phyloP scores from a whole-genome alignment of 2,113 vertebrate genomes.

The Ibidorhyncha struthersii region DNA sequence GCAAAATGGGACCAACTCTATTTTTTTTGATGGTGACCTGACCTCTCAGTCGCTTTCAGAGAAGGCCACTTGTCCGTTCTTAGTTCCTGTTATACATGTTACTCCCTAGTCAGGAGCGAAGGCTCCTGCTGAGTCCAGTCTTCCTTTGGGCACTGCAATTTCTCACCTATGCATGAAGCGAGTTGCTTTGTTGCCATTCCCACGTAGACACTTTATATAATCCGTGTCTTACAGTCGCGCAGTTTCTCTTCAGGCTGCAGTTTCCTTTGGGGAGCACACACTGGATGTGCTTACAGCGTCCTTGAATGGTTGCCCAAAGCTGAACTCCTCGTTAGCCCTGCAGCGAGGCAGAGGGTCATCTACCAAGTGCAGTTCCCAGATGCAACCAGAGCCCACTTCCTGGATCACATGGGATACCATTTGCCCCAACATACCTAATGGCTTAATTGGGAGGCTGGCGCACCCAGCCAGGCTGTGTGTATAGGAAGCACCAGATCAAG shows the following conservation, averaged over 20 bases:
- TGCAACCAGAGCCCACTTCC: neutral
- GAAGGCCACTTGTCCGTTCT: neutral
- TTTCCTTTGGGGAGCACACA: neutral
- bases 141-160: neutral
- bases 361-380: neutral
- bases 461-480: neutral
- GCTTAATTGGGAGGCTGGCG: neutral
- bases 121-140: neutral
- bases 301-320: neutral
- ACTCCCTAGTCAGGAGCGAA: neutral
- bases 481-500: neutral
- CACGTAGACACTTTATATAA: neutral
- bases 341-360: neutral
- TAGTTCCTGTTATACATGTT: neutral
- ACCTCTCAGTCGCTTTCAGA: neutral
- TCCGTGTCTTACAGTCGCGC: fast-evolving
- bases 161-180: neutral
- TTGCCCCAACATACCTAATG: neutral
- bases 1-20: neutral
- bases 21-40: neutral
- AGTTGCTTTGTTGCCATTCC: neutral
- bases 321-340: neutral
- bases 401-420: neutral
- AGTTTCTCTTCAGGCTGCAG: neutral
- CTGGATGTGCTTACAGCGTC: neutral